Evolutionary conservation across 1,140 invertebrate species (phyloP).

Genomic region (Dryas iulia): DNA sequence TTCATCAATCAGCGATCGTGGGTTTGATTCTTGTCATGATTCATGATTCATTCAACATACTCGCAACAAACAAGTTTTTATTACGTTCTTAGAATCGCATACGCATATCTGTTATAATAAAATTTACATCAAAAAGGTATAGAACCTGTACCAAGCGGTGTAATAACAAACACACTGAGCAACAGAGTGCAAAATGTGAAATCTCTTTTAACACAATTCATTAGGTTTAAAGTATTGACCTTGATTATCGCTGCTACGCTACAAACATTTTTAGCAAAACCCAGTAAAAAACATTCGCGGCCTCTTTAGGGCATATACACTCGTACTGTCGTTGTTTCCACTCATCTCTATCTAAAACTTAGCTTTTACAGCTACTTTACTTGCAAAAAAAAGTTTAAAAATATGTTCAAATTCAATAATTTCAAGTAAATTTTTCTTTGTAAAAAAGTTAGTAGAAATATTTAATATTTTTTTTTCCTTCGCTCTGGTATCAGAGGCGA

Average conservation of each 20-base stretch:
- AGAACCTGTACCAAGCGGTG: neutral
- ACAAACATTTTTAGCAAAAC: neutral
- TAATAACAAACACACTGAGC: neutral
- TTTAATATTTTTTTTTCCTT: too few species aligned
- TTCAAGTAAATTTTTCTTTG: too few species aligned
- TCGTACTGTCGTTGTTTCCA: neutral
- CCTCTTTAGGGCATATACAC: constrained; percentile 9
- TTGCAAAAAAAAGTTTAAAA: neutral
- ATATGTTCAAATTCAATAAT: too few species aligned
- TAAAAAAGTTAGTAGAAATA: too few species aligned
- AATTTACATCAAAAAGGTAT: neutral
- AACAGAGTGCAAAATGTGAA: constrained; percentile 1
- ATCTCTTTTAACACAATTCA: constrained; percentile 11
- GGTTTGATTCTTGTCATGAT: neutral
- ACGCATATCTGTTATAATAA: neutral
- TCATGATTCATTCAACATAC: neutral
- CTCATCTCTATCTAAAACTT: neutral
- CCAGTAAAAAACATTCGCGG: constrained; percentile 5
- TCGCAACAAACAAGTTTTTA: neutral
- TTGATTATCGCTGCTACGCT: constrained; percentile 9
- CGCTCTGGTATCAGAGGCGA: too few species aligned
- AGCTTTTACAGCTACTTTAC: neutral
- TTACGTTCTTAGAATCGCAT: neutral
- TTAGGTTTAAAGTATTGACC: constrained; percentile 8
- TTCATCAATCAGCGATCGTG: neutral